Conservation (phyloP, 2,888 invertebrate genomes). For the Acrobasis suavella region DNA sequence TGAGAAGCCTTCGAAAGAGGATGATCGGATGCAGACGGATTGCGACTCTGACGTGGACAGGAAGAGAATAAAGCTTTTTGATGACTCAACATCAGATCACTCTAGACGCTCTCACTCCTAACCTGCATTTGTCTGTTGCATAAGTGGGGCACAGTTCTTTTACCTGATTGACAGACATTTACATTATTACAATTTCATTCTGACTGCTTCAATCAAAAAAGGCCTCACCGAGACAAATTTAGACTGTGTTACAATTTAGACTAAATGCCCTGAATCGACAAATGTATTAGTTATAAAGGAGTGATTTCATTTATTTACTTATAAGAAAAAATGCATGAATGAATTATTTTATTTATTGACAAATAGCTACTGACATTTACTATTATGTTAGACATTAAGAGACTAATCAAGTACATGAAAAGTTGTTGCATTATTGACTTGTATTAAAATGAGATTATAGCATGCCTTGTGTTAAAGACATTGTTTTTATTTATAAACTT, state of each 20-base stretch:
- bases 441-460: conserved; percentile 15
- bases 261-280: not conserved
- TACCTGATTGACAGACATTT: no score
- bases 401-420: conserved; percentile 14
- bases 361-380: conserved; percentile 2
- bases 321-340: not conserved
- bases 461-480: conserved; percentile 1
- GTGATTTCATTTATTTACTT: not conserved
- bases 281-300: not conserved
- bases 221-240: no score
- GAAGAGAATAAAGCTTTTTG: conserved; percentile 56
- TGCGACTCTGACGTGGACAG: conserved; percentile 52
- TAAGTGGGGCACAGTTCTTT: no score
- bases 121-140: not conserved
- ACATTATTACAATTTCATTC: no score
- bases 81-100: conserved; percentile 25
- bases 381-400: conserved; percentile 3
- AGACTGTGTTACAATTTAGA: no score
- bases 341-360: not conserved
- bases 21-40: conserved; percentile 39
- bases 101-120: not conserved
- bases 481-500: conserved; percentile 7
- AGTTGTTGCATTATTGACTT: conserved; percentile 20
- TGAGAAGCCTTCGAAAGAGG: conserved; percentile 74
- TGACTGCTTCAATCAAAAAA: no score